Evolutionary conservation across 2,113 vertebrate genomes (phyloP).

Genomic region (Centropristis striata): DNA sequence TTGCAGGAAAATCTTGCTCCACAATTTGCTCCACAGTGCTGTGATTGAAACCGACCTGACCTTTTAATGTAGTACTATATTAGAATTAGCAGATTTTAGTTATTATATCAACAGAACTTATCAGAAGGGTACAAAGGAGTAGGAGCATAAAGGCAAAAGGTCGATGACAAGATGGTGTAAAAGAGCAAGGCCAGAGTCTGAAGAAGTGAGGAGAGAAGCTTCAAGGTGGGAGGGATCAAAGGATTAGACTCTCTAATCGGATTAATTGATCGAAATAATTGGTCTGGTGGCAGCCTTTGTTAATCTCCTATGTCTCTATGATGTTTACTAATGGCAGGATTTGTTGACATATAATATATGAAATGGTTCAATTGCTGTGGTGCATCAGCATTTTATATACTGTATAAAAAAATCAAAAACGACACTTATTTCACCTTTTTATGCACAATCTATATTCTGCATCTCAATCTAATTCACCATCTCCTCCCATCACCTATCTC

Average conservation of each 20-base stretch:
- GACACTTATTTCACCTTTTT: background rate
- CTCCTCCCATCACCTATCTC: background rate
- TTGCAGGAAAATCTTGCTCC: background rate
- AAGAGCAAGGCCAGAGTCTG: background rate
- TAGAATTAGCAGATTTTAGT: constrained; percentile 7
- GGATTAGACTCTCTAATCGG: constrained; percentile 30
- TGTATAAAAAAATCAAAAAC: background rate
- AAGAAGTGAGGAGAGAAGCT: background rate
- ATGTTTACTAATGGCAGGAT: constrained; percentile 13
- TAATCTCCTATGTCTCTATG: constrained; percentile 20
- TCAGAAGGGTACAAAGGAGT: background rate
- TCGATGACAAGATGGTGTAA: background rate
- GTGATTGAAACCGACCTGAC: background rate
- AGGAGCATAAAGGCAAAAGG: background rate
- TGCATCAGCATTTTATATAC: background rate
- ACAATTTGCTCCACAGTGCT: background rate
- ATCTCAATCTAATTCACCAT: constrained; percentile 13
- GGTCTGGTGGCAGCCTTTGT: constrained; percentile 21
- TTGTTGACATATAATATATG: background rate
- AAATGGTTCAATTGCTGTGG: background rate
- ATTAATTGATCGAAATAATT: constrained; percentile 51
- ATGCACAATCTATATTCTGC: constrained; percentile 2
- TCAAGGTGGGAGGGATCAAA: constrained; percentile 28
- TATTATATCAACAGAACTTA: background rate
- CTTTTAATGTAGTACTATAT: constrained; percentile 2